A percentile compares a stretch with the other conserved stretches of the same genome.
These are phyloP conservation scores for Acrocera orbiculus DNA, from an alignment of 2,888 invertebrate species.

Conservation along the genomic window DNA sequence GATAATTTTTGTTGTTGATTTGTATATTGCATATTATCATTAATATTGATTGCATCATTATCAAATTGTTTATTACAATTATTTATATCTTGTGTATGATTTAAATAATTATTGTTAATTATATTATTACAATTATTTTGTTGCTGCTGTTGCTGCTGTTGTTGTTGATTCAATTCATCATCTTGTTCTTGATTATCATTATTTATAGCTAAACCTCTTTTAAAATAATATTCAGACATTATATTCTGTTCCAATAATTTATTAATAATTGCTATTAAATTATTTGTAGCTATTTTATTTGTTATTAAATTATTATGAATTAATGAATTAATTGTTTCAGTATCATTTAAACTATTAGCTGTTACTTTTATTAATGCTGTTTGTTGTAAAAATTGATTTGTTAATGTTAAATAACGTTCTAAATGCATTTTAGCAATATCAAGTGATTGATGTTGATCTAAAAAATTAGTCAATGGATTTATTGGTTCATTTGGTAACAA, in stretches of 20 bases:
- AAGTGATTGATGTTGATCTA: slow-evolving; percentile 21
- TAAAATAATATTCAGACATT: slow-evolving; percentile 18
- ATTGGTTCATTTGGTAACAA: too few relatives aligned
- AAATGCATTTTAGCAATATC: slow-evolving; percentile 27
- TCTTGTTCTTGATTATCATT: slow-evolving; percentile 2
- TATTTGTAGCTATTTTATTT: slow-evolving; percentile 18
- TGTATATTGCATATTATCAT: not conserved
- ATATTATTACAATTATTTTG: too few relatives aligned
- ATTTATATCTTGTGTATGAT: too few relatives aligned
- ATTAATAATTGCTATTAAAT: slow-evolving; percentile 17
- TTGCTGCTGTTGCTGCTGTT: slow-evolving; percentile 9
- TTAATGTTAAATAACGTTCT: slow-evolving; percentile 20
- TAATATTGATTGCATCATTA: slow-evolving; percentile 5
- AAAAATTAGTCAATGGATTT: slow-evolving; percentile 19
- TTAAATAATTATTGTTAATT: too few relatives aligned
- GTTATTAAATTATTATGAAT: slow-evolving; percentile 17
- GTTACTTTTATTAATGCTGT: slow-evolving; percentile 19
- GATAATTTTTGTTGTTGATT: not conserved
- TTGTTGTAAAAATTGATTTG: slow-evolving; percentile 21
- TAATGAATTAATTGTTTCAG: slow-evolving; percentile 15
- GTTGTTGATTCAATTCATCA: slow-evolving; percentile 5
- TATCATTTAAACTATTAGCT: slow-evolving; percentile 13
- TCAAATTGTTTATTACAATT: too few relatives aligned
- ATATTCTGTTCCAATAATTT: slow-evolving; percentile 17
- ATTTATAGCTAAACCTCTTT: slow-evolving; percentile 14